Percentiles rank a stretch among this genome's conserved stretches.
These are phyloP conservation scores for Psilopogon haemacephalus DNA, from an alignment of 2,113 vertebrate species.

Conservation along the genomic window DNA sequence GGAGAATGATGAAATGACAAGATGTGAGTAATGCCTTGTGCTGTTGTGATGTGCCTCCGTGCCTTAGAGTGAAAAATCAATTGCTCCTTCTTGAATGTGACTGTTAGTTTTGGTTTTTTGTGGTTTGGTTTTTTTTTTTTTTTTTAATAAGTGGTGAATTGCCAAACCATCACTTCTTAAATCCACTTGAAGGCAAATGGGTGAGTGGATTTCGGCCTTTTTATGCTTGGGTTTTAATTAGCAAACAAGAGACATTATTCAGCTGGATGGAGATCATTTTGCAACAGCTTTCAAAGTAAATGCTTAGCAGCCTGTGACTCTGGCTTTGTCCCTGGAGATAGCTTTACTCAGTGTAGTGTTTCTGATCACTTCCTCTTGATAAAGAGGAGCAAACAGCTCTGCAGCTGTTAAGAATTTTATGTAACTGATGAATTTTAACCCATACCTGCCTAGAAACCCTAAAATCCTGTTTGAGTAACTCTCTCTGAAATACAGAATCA, in stretches of 20 bases:
- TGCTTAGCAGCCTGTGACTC: slow-evolving; percentile 16
- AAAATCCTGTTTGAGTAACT: background rate
- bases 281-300: slow-evolving; percentile 21
- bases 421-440: slow-evolving; percentile 30
- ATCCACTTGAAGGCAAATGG: background rate
- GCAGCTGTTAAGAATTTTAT: background rate
- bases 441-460: background rate
- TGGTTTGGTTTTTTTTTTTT: too few species aligned
- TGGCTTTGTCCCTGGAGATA: slow-evolving; percentile 13
- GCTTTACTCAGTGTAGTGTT: background rate
- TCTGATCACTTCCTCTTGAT: slow-evolving; percentile 30
- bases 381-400: slow-evolving; percentile 29
- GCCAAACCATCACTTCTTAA: background rate
- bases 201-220: background rate
- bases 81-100: background rate
- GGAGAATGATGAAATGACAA: slow-evolving; percentile 88
- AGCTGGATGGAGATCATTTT: slow-evolving; percentile 34
- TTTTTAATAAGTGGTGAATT: background rate
- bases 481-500: rapidly evolving
- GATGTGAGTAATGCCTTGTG: slow-evolving; percentile 77
- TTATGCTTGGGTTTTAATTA: slow-evolving; percentile 41
- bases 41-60: background rate
- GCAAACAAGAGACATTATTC: slow-evolving; percentile 20
- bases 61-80: background rate
- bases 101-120: background rate